These are phyloP conservation scores for Phallusia fumigata DNA, from an alignment of 23 tunicate genomes.

Conservation along the genomic window DNA sequence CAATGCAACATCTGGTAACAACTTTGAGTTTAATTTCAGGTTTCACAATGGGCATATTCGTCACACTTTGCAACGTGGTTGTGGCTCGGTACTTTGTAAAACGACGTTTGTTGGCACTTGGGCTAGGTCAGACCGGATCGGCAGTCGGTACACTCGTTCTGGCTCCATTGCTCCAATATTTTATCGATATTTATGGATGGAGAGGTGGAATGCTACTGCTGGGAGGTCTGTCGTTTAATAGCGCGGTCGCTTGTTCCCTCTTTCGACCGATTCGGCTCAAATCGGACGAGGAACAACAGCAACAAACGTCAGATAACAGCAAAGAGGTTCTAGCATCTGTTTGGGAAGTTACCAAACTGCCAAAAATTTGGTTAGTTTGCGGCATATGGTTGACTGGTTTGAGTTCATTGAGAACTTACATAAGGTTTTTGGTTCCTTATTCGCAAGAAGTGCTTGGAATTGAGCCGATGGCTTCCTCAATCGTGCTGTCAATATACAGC, in stretches of 20 bases:
- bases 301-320: background rate
- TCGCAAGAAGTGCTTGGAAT: background rate
- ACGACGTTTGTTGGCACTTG: conserved; percentile 19
- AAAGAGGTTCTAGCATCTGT: background rate
- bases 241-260: conserved; percentile 27
- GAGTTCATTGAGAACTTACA: background rate
- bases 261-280: conserved; percentile 27
- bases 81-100: conserved; percentile 29
- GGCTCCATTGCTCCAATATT: conserved; percentile 28
- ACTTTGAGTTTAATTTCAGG: conserved; percentile 10
- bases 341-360: background rate
- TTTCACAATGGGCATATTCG: conserved; percentile 2
- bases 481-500: conserved; percentile 24
- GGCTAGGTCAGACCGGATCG: conserved; percentile 7
- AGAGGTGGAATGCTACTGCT: conserved; percentile 23
- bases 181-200: conserved; percentile 23
- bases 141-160: conserved; percentile 26
- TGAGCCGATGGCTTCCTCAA: conserved; percentile 12
- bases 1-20: too few species aligned
- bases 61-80: background rate
- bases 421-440: conserved; percentile 17
- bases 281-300: conserved; percentile 5
- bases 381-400: conserved; percentile 3
- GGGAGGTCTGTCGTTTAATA: conserved; percentile 19
- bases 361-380: conserved; percentile 23